Percentiles rank a stretch among this genome's conserved stretches.
Evolutionary conservation across 2,888 invertebrate species (phyloP).

Genomic region (Mechanitis messenoides): DNA sequence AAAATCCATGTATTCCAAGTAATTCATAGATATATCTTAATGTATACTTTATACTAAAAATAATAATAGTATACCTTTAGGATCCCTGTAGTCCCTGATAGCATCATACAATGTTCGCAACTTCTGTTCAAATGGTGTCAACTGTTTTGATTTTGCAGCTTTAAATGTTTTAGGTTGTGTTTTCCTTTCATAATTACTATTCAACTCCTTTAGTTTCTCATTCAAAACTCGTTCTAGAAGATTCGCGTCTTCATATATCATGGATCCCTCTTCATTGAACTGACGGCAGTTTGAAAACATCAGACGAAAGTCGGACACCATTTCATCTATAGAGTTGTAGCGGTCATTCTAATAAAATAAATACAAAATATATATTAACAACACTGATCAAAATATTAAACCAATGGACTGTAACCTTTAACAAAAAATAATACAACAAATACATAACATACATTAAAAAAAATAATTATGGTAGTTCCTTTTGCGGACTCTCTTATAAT

Average conservation of each 20-base stretch:
- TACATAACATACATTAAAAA: too few species aligned
- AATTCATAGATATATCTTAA: too few species aligned
- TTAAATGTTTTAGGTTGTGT: slow-evolving; percentile 72
- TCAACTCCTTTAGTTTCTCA: slow-evolving; percentile 87
- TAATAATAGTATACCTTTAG: slow-evolving; percentile 51
- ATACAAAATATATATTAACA: slow-evolving; percentile 12
- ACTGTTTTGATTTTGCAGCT: slow-evolving; percentile 58
- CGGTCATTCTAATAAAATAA: slow-evolving; percentile 75
- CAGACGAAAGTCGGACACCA: slow-evolving; percentile 90
- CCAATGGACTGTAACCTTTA: too few species aligned
- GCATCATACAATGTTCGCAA: slow-evolving; percentile 91
- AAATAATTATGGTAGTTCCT: too few species aligned
- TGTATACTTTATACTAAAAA: too few species aligned
- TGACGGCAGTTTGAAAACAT: slow-evolving; percentile 98
- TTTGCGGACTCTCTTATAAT: too few species aligned
- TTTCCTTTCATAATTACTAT: slow-evolving; percentile 74
- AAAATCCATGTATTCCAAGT: too few species aligned
- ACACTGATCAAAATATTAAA: too few species aligned
- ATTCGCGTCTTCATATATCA: slow-evolving; percentile 96
- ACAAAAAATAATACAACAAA: too few species aligned
- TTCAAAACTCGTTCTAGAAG: slow-evolving; percentile 89
- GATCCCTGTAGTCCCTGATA: slow-evolving; percentile 87
- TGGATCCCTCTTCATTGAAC: slow-evolving; percentile 96
- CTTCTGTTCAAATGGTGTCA: slow-evolving; percentile 83
- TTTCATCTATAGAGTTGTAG: slow-evolving; percentile 89